These are phyloP conservation scores for Lates calcarifer DNA, from an alignment of 2,113 vertebrate genomes.

Conservation along the genomic window DNA sequence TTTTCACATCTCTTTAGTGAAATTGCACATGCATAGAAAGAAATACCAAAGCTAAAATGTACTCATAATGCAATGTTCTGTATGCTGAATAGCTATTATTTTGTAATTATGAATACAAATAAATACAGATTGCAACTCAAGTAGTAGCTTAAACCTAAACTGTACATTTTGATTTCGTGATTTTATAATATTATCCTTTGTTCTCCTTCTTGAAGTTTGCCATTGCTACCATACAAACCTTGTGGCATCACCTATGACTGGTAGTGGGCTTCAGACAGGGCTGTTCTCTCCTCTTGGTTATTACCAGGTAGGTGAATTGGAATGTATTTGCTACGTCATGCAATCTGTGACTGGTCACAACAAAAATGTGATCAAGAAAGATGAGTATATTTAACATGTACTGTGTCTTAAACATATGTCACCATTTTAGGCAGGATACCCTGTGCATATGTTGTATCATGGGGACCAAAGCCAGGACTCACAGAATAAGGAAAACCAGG, in stretches of 20 bases:
- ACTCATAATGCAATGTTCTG: not conserved
- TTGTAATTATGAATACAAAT: not conserved
- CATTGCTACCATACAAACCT: conserved; percentile 69
- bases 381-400: not conserved
- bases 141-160: not conserved
- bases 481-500: conserved; percentile 70
- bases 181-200: not conserved
- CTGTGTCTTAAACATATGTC: conserved; percentile 1
- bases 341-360: not conserved
- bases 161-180: conserved; percentile 8
- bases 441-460: conserved; percentile 64
- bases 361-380: not conserved
- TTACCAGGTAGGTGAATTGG: conserved; percentile 76
- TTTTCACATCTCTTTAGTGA: not conserved
- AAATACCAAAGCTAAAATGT: not conserved
- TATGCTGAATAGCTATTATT: not conserved
- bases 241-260: conserved; percentile 47
- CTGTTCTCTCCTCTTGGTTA: conserved; percentile 73
- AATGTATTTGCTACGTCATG: not conserved
- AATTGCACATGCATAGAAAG: too few species aligned
- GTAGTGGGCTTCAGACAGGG: conserved; percentile 61
- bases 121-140: not conserved
- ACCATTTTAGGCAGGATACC: conserved; percentile 78
- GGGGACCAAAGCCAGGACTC: conserved; percentile 52
- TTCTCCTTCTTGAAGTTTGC: conserved; percentile 73